Evolutionary conservation across 2,113 vertebrate genomes (phyloP).

Genomic region (Percina caprodes): DNA sequence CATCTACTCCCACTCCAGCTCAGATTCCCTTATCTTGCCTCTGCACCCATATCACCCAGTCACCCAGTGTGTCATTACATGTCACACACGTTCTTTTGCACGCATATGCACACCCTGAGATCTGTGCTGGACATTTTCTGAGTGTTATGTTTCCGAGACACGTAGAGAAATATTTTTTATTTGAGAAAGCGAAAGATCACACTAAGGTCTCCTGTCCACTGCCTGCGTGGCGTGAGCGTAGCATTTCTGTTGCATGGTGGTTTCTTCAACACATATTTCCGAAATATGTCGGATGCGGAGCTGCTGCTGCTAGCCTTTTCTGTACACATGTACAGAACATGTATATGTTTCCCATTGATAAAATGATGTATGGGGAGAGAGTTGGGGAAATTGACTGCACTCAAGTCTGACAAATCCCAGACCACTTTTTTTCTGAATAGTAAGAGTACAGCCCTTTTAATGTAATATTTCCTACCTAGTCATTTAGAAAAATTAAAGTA

Average conservation of each 20-base stretch:
- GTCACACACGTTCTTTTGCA: constrained; percentile 17
- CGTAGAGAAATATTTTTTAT: constrained; percentile 13
- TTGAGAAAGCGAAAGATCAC: constrained; percentile 28
- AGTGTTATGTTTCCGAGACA: constrained; percentile 17
- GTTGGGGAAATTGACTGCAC: no score
- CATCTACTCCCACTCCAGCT: constrained; percentile 41
- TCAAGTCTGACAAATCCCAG: no score
- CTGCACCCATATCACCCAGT: constrained; percentile 38
- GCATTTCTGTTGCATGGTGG: no score
- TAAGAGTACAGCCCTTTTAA: no score
- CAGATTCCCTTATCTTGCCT: constrained; percentile 31
- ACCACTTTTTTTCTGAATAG: no score
- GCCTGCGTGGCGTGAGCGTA: no score
- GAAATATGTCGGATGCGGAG: no score
- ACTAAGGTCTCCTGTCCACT: neutral
- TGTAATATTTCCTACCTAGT: neutral
- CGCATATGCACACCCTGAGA: constrained; percentile 7
- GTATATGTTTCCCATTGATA: no score
- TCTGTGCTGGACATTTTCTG: neutral
- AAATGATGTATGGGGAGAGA: no score
- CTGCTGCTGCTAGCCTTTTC: no score
- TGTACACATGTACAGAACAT: no score
- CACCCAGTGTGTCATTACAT: constrained; percentile 3
- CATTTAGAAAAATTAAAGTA: neutral
- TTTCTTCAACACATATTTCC: no score